Conservation (phyloP, 2,888 invertebrate species). For the Patella depressa region DNA sequence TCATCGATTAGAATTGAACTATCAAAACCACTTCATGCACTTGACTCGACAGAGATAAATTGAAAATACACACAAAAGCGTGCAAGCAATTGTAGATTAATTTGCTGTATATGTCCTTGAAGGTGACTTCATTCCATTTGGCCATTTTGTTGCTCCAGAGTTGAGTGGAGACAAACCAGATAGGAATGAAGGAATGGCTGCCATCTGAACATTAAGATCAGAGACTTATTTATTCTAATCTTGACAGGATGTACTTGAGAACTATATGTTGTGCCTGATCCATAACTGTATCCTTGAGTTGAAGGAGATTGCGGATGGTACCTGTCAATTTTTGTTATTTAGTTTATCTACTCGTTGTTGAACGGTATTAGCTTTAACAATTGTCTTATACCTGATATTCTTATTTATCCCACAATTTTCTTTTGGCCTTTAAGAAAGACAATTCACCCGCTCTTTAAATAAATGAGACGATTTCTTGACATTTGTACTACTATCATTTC, state of each 20-base stretch:
- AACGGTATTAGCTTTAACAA: not conserved
- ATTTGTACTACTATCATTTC: not conserved
- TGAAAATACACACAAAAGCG: too few species aligned
- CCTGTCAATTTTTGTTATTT: not conserved
- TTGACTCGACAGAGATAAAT: too few species aligned
- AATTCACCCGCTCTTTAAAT: not conserved
- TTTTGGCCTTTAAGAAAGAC: not conserved
- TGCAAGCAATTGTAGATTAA: too few species aligned
- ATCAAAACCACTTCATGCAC: too few species aligned
- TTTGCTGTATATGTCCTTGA: too few species aligned
- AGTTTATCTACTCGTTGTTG: conserved; percentile 1
- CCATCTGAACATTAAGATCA: not conserved
- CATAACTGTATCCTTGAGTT: not conserved
- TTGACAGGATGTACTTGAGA: too few species aligned
- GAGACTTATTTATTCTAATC: too few species aligned
- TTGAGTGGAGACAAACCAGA: too few species aligned
- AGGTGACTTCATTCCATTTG: not conserved
- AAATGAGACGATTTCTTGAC: conserved; percentile 1
- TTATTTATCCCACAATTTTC: not conserved
- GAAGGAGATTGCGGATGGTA: conserved; percentile 5
- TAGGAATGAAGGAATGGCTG: not conserved
- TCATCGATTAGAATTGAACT: too few species aligned
- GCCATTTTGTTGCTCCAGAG: not conserved
- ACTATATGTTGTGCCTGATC: too few species aligned
- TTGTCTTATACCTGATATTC: not conserved